phyloP scores from a whole-genome alignment of 2,113 vertebrate species.

The Myrmecophaga tridactyla region DNA sequence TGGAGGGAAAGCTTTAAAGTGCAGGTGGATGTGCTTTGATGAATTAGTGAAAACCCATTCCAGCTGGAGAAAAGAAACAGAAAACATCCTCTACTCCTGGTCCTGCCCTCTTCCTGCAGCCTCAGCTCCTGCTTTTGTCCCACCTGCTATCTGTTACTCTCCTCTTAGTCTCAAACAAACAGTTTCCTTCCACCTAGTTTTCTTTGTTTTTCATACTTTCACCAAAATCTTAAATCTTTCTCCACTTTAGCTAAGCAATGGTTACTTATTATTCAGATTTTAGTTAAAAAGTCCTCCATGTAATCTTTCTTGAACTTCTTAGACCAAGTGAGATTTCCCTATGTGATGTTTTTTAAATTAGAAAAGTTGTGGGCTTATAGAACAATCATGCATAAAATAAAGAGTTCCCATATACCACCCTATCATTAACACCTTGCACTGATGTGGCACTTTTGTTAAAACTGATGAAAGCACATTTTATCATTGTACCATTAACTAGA shows the following conservation, averaged over 20 bases:
- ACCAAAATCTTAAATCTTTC: neutral
- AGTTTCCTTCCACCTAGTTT: neutral
- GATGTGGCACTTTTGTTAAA: no score
- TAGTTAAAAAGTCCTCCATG: neutral
- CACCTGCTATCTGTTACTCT: no score
- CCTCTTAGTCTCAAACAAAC: neutral
- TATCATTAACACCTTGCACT: no score
- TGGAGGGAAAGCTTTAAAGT: neutral
- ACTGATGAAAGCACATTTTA: no score
- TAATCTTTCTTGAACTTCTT: neutral
- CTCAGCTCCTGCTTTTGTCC: neutral
- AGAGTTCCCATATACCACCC: no score
- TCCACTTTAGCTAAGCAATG: neutral
- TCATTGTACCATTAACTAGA: no score
- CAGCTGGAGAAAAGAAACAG: neutral
- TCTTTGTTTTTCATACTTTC: neutral
- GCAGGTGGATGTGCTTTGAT: neutral
- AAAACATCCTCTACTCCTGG: no score
- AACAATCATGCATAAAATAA: no score
- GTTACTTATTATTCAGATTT: neutral
- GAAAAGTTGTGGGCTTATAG: no score
- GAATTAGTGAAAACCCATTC: neutral
- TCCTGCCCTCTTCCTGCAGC: neutral
- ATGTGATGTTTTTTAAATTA: no score
- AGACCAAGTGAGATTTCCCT: neutral